Percentiles rank a stretch among this genome's conserved stretches.
These are phyloP conservation scores for Corvus moneduloides DNA, from an alignment of 2,113 vertebrate species.

Conservation along the genomic window DNA sequence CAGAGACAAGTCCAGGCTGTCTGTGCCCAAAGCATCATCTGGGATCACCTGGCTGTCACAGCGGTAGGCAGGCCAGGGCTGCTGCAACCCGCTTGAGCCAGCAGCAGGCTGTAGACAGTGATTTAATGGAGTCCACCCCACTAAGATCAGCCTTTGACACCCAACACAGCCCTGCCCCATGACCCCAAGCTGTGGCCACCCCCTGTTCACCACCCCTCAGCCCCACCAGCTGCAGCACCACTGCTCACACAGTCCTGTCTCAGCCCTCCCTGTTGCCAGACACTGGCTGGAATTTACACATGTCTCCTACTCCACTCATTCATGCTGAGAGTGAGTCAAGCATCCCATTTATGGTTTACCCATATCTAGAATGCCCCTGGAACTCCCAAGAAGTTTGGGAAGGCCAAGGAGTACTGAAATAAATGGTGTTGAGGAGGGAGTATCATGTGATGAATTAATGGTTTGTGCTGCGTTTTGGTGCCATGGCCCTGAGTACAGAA, in stretches of 20 bases:
- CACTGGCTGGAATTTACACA: background rate
- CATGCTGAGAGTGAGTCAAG: rapidly evolving
- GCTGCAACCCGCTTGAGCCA: rapidly evolving
- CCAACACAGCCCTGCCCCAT: background rate
- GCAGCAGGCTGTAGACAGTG: background rate
- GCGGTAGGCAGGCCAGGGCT: background rate
- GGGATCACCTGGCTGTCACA: rapidly evolving
- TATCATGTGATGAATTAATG: background rate
- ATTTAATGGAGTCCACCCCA: background rate
- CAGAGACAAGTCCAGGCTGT: rapidly evolving
- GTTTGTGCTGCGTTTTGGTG: background rate
- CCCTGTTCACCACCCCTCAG: background rate
- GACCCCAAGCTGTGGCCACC: background rate
- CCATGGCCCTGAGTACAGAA: background rate
- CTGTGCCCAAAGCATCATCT: background rate
- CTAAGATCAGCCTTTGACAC: background rate
- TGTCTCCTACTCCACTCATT: background rate
- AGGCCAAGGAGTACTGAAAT: background rate
- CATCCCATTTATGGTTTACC: background rate
- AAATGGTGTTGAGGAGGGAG: background rate
- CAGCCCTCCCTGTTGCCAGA: background rate
- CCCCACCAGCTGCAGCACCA: background rate
- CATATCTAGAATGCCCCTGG: background rate
- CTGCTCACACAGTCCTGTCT: background rate
- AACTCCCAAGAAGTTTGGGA: background rate